Evolutionary conservation across 2,888 invertebrate genomes (phyloP).

Genomic region (Drepanosiphum platanoidis): DNA sequence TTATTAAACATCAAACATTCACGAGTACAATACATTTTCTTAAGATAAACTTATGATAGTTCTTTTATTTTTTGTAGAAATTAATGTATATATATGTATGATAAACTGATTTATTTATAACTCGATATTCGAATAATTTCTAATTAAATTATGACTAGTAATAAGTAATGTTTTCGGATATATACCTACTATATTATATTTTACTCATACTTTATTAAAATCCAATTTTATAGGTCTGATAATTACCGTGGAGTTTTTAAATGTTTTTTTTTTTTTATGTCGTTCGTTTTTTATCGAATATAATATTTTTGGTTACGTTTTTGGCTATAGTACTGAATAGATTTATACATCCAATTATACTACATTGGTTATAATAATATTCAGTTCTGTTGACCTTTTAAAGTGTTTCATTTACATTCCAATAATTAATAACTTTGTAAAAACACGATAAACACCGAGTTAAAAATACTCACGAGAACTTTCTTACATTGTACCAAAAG

Average conservation of each 20-base stretch:
- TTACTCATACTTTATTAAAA: background rate
- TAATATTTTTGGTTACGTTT: background rate
- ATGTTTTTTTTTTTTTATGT: background rate
- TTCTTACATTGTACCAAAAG: constrained; percentile 5
- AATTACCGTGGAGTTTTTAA: background rate
- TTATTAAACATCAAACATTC: too few relatives aligned
- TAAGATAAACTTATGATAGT: too few relatives aligned
- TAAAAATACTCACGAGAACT: constrained; percentile 14
- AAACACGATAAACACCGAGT: background rate
- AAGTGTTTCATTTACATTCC: background rate
- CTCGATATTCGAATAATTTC: constrained; percentile 5
- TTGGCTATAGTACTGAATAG: background rate
- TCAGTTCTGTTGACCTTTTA: too few relatives aligned
- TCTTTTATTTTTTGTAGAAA: background rate
- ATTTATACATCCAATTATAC: too few relatives aligned
- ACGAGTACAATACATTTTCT: too few relatives aligned
- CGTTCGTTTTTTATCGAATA: background rate
- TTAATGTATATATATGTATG: background rate
- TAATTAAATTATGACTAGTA: constrained; percentile 17
- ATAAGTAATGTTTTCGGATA: constrained; percentile 11
- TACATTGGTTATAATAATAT: too few relatives aligned
- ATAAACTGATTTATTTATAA: constrained; percentile 23
- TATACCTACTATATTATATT: too few relatives aligned
- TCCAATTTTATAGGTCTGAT: constrained; percentile 5
- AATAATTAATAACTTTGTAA: constrained; percentile 1